Percentiles rank a stretch among this genome's conserved stretches.
Conservation (phyloP, 2,888 invertebrate genomes). For the Pollenia amentaria region DNA sequence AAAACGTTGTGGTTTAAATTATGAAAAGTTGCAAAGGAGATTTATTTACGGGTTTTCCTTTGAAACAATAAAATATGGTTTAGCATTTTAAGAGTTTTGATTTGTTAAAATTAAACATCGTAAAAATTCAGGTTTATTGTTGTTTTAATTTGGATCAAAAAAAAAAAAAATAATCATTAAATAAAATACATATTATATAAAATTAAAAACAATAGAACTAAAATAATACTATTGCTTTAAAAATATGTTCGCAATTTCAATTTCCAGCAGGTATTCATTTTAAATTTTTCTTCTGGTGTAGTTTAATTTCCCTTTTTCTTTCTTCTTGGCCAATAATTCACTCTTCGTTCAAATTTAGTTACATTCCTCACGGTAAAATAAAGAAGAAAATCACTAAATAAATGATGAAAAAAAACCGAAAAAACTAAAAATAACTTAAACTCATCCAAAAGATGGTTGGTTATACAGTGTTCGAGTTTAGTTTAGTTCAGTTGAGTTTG, state of each 20-base stretch:
- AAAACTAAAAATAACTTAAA: constrained; percentile 68
- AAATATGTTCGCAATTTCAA: constrained; percentile 61
- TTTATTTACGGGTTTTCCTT: constrained; percentile 43
- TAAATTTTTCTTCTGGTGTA: not conserved
- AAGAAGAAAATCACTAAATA: constrained; percentile 47
- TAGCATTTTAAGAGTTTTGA: not conserved
- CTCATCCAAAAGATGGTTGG: constrained; percentile 60
- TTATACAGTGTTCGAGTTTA: constrained; percentile 49
- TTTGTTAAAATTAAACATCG: not conserved
- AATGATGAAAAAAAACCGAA: constrained; percentile 20
- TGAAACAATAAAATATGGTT: constrained; percentile 3
- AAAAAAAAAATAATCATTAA: not conserved
- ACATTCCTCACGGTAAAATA: constrained; percentile 30
- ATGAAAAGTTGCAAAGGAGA: constrained; percentile 55
- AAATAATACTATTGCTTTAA: not conserved
- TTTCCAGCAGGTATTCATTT: constrained; percentile 35
- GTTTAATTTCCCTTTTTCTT: not conserved
- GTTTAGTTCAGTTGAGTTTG: constrained; percentile 60
- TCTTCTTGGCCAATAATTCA: constrained; percentile 59
- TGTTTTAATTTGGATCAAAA: not conserved
- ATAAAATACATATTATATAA: not conserved
- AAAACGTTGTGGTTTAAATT: constrained; percentile 56
- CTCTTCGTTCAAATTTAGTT: constrained; percentile 58
- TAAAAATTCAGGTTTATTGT: too few relatives aligned
- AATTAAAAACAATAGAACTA: constrained; percentile 37